These are phyloP conservation scores for Montipora capricornis DNA, from an alignment of 64 coral and sea anemone genomes.

Conservation along the genomic window DNA sequence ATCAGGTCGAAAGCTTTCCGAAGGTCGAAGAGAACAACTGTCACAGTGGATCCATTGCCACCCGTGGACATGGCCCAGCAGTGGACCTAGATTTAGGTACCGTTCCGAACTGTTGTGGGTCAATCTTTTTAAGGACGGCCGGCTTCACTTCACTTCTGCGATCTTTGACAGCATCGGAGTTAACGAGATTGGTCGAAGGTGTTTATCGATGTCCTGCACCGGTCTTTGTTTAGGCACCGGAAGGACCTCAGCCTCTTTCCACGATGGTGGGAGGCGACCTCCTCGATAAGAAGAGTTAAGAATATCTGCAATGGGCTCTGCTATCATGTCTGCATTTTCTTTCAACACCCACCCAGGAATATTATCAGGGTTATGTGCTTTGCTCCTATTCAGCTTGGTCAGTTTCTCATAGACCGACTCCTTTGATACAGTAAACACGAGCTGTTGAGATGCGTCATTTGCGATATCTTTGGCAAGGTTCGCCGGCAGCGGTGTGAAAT, in stretches of 20 bases:
- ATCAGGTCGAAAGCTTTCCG: too few species aligned
- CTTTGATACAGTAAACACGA: background rate
- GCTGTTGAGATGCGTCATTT: background rate
- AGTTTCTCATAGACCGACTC: slow-evolving; percentile 18
- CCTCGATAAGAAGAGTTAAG: slow-evolving; percentile 42
- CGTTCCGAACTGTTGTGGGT: too few species aligned
- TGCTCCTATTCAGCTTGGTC: slow-evolving; percentile 12
- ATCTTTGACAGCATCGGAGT: slow-evolving; percentile 41
- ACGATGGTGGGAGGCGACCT: slow-evolving; percentile 11
- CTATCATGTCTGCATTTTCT: slow-evolving; percentile 39
- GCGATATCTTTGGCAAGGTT: background rate
- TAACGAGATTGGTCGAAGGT: slow-evolving; percentile 48
- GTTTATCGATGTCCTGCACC: background rate
- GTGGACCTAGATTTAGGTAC: too few species aligned
- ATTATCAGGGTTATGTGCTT: slow-evolving; percentile 40
- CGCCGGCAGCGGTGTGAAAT: slow-evolving; percentile 3
- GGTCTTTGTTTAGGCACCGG: slow-evolving; percentile 25
- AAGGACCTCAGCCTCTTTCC: background rate
- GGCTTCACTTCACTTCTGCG: background rate
- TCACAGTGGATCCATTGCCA: too few species aligned
- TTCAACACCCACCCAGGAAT: slow-evolving; percentile 45
- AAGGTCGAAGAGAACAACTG: too few species aligned
- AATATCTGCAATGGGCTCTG: slow-evolving; percentile 35
- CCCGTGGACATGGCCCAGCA: too few species aligned
- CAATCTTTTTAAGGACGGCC: too few species aligned